Evolutionary conservation across 2,797 vertebrate genomes (phyloP).

Genomic region (Amniataba percoides): DNA sequence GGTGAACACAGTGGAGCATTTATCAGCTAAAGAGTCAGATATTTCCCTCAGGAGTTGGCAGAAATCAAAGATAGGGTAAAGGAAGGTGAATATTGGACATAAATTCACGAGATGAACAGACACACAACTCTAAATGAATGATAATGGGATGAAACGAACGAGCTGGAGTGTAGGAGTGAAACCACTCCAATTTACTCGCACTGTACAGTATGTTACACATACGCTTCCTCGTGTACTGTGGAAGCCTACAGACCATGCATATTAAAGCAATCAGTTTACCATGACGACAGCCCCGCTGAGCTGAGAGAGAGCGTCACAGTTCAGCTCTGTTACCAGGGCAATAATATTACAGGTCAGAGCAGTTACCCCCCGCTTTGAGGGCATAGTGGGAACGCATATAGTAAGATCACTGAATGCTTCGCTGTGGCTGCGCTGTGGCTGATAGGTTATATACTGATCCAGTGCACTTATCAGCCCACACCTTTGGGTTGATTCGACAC

Average conservation of each 20-base stretch:
- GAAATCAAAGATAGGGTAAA: neutral
- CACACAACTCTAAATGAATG: neutral
- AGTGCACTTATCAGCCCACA: conserved; percentile 30
- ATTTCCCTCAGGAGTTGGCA: neutral
- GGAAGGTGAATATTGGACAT: neutral
- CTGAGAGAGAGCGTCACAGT: neutral
- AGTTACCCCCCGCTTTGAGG: neutral
- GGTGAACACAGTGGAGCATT: neutral
- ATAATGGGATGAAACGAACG: conserved; percentile 5
- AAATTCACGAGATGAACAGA: neutral
- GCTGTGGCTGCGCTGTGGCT: neutral
- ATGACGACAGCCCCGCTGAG: neutral
- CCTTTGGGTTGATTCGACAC: conserved; percentile 43
- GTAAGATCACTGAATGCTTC: conserved; percentile 1
- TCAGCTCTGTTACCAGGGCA: conserved; percentile 1
- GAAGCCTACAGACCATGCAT: neutral
- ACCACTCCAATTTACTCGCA: neutral
- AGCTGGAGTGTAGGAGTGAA: conserved; percentile 10
- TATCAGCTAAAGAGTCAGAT: neutral
- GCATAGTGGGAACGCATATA: neutral
- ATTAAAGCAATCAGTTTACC: conserved; percentile 7
- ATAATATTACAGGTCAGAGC: conserved; percentile 19
- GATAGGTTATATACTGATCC: neutral
- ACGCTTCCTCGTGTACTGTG: neutral
- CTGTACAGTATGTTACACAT: neutral